Evolutionary conservation across 1,140 invertebrate genomes (phyloP).

Genomic region (Brachionus asplanchnoidis): DNA sequence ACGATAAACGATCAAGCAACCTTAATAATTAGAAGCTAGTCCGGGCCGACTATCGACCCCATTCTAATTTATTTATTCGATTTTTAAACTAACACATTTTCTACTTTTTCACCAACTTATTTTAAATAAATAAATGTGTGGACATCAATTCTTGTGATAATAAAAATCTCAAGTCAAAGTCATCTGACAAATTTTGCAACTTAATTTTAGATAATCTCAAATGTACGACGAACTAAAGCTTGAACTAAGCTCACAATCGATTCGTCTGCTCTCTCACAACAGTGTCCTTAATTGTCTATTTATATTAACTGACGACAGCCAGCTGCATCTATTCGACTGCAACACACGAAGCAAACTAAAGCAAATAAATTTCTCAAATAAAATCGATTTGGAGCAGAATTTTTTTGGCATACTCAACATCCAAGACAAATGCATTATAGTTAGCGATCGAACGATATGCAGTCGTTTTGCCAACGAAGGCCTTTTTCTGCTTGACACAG

Average conservation of each 20-base stretch:
- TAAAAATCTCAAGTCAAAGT: neutral
- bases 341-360: constrained; percentile 29
- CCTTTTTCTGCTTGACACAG: constrained; percentile 14
- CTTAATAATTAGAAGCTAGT: too few relatives aligned
- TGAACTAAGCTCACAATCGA: neutral
- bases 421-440: constrained; percentile 36
- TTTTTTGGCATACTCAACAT: constrained; percentile 9
- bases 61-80: neutral
- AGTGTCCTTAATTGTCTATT: constrained; percentile 34
- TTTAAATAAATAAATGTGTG: neutral
- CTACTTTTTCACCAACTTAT: neutral
- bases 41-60: neutral
- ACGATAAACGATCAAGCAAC: neutral
- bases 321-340: neutral
- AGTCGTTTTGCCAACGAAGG: constrained; percentile 36
- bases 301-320: neutral
- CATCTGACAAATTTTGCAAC: neutral
- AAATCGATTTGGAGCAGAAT: constrained; percentile 11
- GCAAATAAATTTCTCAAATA: constrained; percentile 15
- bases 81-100: neutral
- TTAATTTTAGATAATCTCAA: neutral
- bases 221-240: constrained; percentile 26
- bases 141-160: neutral
- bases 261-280: constrained; percentile 8
- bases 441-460: constrained; percentile 30